Conservation (phyloP, 1,140 invertebrate species). For the Atta cephalotes region DNA sequence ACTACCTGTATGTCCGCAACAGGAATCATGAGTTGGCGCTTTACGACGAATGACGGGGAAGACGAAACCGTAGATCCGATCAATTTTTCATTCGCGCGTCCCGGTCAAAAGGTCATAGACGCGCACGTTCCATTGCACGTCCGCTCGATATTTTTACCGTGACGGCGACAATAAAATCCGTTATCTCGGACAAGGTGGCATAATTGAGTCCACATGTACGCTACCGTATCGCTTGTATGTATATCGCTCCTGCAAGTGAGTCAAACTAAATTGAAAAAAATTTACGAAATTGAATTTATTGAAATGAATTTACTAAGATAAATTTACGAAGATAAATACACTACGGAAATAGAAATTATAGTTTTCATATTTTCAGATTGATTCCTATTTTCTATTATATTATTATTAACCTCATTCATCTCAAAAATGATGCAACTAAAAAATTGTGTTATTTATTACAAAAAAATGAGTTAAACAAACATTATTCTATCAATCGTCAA, state of each 20-base stretch:
- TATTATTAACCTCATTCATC: background rate
- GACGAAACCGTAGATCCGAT: conserved; percentile 49
- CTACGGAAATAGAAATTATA: background rate
- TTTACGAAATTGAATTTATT: background rate
- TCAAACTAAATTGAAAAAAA: background rate
- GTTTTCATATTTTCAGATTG: background rate
- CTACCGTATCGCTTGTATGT: background rate
- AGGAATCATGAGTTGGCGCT: conserved; percentile 71
- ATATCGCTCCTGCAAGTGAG: background rate
- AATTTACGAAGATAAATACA: background rate
- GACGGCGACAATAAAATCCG: conserved; percentile 20
- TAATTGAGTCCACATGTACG: conserved; percentile 8
- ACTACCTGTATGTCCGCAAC: conserved; percentile 75
- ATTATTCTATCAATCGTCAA: no score
- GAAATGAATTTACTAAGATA: background rate
- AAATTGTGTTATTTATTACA: no score
- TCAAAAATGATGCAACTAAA: no score
- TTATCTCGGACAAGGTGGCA: conserved; percentile 10
- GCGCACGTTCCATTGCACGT: background rate
- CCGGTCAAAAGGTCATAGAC: conserved; percentile 55
- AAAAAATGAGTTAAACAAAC: no score
- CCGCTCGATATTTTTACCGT: conserved; percentile 21
- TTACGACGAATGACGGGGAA: conserved; percentile 72
- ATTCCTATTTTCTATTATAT: background rate
- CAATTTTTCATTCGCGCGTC: conserved; percentile 57